phyloP scores from a whole-genome alignment of 2,113 vertebrate species.

The Gambusia holbrooki region DNA sequence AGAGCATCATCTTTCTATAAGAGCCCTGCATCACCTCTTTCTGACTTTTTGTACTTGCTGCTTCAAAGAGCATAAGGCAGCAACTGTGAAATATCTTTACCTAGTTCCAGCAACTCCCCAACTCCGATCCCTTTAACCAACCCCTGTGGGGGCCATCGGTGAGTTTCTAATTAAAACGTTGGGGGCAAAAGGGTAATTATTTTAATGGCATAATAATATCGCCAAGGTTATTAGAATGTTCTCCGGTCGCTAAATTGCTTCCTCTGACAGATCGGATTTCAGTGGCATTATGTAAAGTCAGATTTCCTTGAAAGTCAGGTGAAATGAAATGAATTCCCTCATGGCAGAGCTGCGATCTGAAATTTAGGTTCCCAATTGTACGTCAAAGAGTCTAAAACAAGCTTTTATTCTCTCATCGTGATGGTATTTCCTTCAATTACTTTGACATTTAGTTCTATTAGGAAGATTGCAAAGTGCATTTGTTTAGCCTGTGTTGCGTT shows the following conservation, averaged over 20 bases:
- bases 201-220: conserved; percentile 85
- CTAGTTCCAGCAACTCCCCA: conserved; percentile 66
- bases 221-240: conserved; percentile 78
- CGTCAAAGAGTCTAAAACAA: conserved; percentile 52
- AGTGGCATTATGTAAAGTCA: conserved; percentile 74
- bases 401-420: conserved; percentile 29
- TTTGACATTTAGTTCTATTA: conserved; percentile 20
- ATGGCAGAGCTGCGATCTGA: conserved; percentile 67
- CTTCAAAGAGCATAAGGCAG: conserved; percentile 75
- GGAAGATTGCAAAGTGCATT: neutral
- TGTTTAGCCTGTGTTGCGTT: conserved; percentile 30
- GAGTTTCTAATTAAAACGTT: conserved; percentile 84
- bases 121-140: conserved; percentile 55
- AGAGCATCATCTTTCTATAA: conserved; percentile 53
- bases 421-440: conserved; percentile 18
- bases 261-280: conserved; percentile 78
- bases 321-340: conserved; percentile 70
- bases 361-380: conserved; percentile 62
- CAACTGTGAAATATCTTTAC: conserved; percentile 80
- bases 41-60: conserved; percentile 42
- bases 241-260: conserved; percentile 80
- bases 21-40: conserved; percentile 42
- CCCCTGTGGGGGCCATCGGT: conserved; percentile 68
- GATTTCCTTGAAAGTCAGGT: conserved; percentile 79
- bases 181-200: conserved; percentile 83